phyloP scores from a whole-genome alignment of 1,140 invertebrate species.

The Drosophila leontia region DNA sequence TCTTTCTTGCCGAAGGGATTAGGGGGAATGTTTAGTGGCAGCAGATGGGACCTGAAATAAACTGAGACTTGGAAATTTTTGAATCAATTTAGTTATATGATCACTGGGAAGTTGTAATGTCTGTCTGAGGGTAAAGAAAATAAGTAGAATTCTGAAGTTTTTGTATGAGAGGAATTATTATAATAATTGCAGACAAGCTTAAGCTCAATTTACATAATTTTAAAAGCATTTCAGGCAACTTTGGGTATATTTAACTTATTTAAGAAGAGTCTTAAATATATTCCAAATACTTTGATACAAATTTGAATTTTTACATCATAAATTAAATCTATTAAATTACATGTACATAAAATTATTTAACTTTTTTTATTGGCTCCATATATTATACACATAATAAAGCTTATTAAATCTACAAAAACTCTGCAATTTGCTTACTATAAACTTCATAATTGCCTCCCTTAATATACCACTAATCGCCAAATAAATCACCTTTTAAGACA shows the following conservation, averaged over 20 bases:
- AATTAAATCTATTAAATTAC: no score
- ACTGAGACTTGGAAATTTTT: not conserved
- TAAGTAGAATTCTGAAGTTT: not conserved
- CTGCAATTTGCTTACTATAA: not conserved
- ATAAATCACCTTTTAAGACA: conserved; percentile 63
- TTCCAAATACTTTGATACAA: no score
- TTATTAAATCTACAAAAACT: not conserved
- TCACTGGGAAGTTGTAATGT: not conserved
- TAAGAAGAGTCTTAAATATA: no score
- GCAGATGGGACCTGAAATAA: conserved; percentile 28
- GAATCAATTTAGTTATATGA: conserved; percentile 5
- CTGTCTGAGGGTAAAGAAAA: not conserved
- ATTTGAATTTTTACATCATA: no score
- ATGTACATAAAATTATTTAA: no score
- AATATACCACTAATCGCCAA: conserved; percentile 32
- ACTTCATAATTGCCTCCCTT: conserved; percentile 30
- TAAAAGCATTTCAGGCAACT: no score
- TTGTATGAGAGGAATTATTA: no score
- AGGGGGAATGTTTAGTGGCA: conserved; percentile 42
- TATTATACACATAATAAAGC: no score
- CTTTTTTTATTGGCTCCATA: no score
- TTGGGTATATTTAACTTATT: no score
- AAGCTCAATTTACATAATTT: not conserved
- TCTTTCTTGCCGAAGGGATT: conserved; percentile 36
- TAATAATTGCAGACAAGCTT: not conserved